These are phyloP conservation scores for Cephalopachus bancanus DNA, from an alignment of 2,797 vertebrate species.

Conservation along the genomic window DNA sequence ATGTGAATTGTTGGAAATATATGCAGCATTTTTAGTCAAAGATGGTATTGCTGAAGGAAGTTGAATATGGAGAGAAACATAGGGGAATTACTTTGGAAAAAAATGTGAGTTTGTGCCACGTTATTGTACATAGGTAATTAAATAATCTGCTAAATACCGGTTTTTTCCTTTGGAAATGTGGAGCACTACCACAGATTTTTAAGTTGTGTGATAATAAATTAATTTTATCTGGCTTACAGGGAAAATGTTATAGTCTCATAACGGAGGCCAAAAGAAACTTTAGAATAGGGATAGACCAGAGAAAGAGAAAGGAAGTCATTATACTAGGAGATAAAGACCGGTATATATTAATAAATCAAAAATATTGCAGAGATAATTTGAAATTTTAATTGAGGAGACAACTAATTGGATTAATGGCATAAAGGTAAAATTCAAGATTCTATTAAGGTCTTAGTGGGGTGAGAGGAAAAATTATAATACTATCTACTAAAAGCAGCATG, in stretches of 20 bases:
- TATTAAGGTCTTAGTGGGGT: background rate
- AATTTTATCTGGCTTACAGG: background rate
- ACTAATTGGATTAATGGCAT: background rate
- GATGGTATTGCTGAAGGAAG: background rate
- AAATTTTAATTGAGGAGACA: background rate
- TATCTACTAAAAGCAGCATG: background rate
- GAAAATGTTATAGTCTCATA: background rate
- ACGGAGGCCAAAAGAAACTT: background rate
- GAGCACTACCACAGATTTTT: background rate
- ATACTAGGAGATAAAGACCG: background rate
- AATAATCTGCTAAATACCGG: background rate
- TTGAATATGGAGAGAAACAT: background rate
- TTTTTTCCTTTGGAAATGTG: background rate
- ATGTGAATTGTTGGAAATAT: background rate
- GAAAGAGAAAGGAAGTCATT: background rate
- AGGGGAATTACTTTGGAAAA: background rate
- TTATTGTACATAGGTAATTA: background rate
- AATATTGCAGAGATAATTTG: background rate
- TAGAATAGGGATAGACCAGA: background rate
- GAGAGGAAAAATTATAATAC: background rate
- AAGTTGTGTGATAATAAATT: background rate
- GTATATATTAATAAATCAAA: background rate
- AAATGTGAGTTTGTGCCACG: background rate
- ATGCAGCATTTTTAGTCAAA: background rate
- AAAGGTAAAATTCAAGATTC: background rate